These are phyloP conservation scores for Limnephilus marmoratus DNA, from an alignment of 2,888 invertebrate genomes.

Conservation along the genomic window DNA sequence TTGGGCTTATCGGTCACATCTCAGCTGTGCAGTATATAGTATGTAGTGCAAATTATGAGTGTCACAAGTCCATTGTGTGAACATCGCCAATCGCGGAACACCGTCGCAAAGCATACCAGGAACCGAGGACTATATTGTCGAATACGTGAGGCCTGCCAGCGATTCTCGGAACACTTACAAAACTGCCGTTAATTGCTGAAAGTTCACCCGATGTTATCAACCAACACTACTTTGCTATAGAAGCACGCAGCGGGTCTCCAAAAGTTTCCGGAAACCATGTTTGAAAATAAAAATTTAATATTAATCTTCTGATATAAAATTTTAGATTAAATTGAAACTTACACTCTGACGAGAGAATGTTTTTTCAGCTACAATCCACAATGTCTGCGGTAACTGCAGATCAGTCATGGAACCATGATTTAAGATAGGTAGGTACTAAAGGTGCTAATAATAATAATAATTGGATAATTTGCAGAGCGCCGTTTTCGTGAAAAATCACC, in stretches of 20 bases:
- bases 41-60: background rate
- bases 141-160: slow-evolving; percentile 23
- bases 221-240: background rate
- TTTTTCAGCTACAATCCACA: background rate
- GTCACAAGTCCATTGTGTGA: slow-evolving; percentile 26
- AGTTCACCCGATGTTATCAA: slow-evolving; percentile 28
- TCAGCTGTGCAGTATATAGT: background rate
- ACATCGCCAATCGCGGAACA: background rate
- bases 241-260: background rate
- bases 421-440: too few species aligned
- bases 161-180: slow-evolving; percentile 9
- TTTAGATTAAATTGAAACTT: background rate
- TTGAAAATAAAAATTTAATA: background rate
- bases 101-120: slow-evolving; percentile 2
- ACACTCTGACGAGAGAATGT: background rate
- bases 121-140: slow-evolving; percentile 8
- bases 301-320: background rate
- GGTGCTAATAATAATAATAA: too few species aligned
- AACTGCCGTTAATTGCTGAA: slow-evolving; percentile 17
- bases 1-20: slow-evolving; percentile 24
- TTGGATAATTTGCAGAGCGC: too few species aligned
- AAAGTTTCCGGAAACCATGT: background rate
- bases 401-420: too few species aligned
- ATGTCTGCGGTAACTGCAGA: too few species aligned
- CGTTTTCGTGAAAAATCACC: too few species aligned